phyloP scores from a whole-genome alignment of 2,888 invertebrate genomes.

The Yponomeuta cagnagella region DNA sequence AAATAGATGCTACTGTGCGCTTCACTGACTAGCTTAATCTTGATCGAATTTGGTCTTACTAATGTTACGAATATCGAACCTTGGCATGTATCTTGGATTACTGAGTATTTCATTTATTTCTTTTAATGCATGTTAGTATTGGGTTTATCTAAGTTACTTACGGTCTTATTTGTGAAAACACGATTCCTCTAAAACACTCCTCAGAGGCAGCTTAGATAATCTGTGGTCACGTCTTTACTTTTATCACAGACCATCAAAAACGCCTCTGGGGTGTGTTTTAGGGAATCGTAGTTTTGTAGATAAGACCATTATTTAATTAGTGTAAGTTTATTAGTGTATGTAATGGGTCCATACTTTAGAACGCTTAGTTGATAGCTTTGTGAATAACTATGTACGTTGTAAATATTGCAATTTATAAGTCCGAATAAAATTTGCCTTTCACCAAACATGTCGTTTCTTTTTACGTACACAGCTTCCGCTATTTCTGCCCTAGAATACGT shows the following conservation, averaged over 20 bases:
- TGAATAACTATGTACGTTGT: conserved; percentile 11
- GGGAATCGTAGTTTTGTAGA: too few relatives aligned
- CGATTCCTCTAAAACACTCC: too few relatives aligned
- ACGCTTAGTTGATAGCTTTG: conserved; percentile 1
- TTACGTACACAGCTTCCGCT: too few relatives aligned
- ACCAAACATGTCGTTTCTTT: neutral
- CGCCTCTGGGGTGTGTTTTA: too few relatives aligned
- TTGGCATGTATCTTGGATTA: neutral
- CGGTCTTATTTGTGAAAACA: too few relatives aligned
- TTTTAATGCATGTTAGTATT: conserved; percentile 16
- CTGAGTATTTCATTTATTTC: conserved; percentile 15
- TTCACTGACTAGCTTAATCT: too few relatives aligned
- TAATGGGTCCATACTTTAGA: neutral
- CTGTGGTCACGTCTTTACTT: too few relatives aligned
- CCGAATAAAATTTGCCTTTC: conserved; percentile 5
- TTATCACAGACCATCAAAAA: too few relatives aligned
- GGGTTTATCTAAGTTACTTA: neutral
- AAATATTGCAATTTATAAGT: conserved; percentile 17
- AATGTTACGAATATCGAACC: neutral
- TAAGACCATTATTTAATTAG: too few relatives aligned
- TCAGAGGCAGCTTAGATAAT: too few relatives aligned
- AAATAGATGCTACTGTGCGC: too few relatives aligned
- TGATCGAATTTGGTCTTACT: neutral
- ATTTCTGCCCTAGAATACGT: too few relatives aligned
- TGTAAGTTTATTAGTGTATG: conserved; percentile 11